phyloP scores from a whole-genome alignment of 1,140 invertebrate species.

The Vollenhovia emeryi region DNA sequence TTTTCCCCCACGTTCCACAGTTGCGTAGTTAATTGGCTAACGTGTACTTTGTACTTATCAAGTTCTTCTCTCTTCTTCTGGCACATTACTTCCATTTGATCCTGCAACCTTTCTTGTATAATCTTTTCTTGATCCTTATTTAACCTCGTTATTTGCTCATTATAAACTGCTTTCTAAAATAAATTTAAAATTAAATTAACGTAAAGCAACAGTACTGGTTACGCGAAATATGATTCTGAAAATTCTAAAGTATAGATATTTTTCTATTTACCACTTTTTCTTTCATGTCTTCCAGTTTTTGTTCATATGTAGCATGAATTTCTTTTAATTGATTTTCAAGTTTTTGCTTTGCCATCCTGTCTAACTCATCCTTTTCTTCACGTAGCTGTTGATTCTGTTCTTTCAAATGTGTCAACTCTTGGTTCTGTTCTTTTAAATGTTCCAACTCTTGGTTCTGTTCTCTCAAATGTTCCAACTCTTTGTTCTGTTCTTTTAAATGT shows the following conservation, averaged over 20 bases:
- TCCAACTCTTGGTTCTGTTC: conserved; percentile 63
- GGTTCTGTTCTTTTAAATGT: too few relatives aligned
- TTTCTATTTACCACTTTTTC: conserved; percentile 81
- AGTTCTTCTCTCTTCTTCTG: conserved; percentile 86
- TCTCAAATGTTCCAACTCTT: too few relatives aligned
- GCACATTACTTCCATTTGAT: conserved; percentile 82
- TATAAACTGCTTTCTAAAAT: conserved; percentile 80
- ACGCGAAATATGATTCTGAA: not conserved
- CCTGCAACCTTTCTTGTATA: conserved; percentile 83
- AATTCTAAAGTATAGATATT: conserved; percentile 58
- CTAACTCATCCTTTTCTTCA: conserved; percentile 52
- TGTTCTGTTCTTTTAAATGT: conserved; percentile 58
- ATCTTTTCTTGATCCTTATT: conserved; percentile 86
- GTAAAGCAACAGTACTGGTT: conserved; percentile 7
- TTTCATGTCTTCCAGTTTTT: conserved; percentile 82
- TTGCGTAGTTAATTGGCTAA: conserved; percentile 85
- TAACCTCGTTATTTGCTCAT: conserved; percentile 82
- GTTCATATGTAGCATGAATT: conserved; percentile 79
- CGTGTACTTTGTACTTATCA: conserved; percentile 86
- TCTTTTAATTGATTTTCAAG: conserved; percentile 76
- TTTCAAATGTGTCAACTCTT: conserved; percentile 60
- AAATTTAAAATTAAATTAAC: conserved; percentile 47
- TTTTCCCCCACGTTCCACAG: conserved; percentile 88
- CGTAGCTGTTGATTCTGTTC: conserved; percentile 57
- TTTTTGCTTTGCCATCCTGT: conserved; percentile 57